Evolutionary conservation across 2,797 vertebrate genomes (phyloP).

Genomic region (Enteromius trimaculatus): DNA sequence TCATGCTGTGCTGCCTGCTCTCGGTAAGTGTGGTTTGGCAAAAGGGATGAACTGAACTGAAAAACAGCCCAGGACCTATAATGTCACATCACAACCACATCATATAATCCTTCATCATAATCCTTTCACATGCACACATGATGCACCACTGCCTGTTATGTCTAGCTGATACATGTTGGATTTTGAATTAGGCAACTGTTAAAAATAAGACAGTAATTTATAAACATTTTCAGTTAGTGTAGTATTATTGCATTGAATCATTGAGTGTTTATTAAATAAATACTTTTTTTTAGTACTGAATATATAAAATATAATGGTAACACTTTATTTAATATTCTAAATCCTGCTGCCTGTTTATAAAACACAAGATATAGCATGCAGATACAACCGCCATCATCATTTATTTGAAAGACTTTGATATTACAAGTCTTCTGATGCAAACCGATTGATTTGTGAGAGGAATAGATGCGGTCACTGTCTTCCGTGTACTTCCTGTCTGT

Average conservation of each 20-base stretch:
- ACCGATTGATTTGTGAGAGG: too few relatives aligned
- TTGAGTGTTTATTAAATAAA: not conserved
- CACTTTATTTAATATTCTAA: too few relatives aligned
- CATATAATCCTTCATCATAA: not conserved
- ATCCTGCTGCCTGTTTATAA: too few relatives aligned
- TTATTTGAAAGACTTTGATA: too few relatives aligned
- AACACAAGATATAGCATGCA: too few relatives aligned
- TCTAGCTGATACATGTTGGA: not conserved
- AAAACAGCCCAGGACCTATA: constrained; percentile 13
- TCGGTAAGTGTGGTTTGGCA: constrained; percentile 29
- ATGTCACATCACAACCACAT: constrained; percentile 25
- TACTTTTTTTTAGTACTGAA: too few relatives aligned
- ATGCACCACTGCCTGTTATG: not conserved
- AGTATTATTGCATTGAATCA: not conserved
- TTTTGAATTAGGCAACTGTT: not conserved
- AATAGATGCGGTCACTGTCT: too few relatives aligned
- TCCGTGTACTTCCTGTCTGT: too few relatives aligned
- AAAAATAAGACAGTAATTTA: not conserved
- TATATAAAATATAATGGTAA: too few relatives aligned
- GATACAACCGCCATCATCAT: too few relatives aligned
- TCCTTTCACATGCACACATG: not conserved
- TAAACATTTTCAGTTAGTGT: not conserved
- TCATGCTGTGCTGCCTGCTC: not conserved
- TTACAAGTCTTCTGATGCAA: too few relatives aligned
- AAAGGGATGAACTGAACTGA: not conserved